Base-by-base conservation (phyloP, 2,113 vertebrate genomes). In the Columba livia region DNA sequence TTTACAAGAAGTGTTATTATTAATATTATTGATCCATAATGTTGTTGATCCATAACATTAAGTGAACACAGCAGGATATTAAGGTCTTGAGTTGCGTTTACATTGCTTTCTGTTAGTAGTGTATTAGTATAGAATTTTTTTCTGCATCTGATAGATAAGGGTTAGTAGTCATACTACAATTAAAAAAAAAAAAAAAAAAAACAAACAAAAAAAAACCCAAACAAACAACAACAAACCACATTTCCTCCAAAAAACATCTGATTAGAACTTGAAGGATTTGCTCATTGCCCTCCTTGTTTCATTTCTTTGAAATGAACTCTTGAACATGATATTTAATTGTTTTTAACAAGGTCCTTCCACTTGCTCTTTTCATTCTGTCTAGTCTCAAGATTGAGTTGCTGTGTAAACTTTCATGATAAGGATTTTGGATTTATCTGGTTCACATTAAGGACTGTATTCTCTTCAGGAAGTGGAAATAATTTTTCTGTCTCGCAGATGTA, bases 281-380 rank as follows among this genome's bases (percentile, higher is more conserved):
- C 12, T 82, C 5, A 25, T 44, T 60, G 13, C 23, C 12, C 17
- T 64, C 8, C 24, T 53, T 56, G 4, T 57, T 81, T 89, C 8
- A 82, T 85, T 82, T 88, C 24, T 79, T 89, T 67, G 18, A 85
- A 94, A 29, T 61, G 2, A 38, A 50, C 73, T 85, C 7, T 85
- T 73, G 47, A 79, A 58, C 10, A 10, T 31, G 10, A 6, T 56
- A 44, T 79, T 79, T 83, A 88, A 50, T 51, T 88, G 8, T 17
- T 88, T 90, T 79, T 57, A 58, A 34, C 9, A 61, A 72, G 32
- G 21, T 72, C 34, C 31, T 91, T 84, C 26, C 85, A 24, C 32
- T 86, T 93, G 50, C 28, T 70, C 40, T 91, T 93, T 93, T 93
- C 79, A 73, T 13, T 28, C 60, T 85, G 25, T 91, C 58, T 85